These are phyloP conservation scores for Agonum fuliginosum DNA, from an alignment of 2,888 invertebrate genomes.

Conservation along the genomic window DNA sequence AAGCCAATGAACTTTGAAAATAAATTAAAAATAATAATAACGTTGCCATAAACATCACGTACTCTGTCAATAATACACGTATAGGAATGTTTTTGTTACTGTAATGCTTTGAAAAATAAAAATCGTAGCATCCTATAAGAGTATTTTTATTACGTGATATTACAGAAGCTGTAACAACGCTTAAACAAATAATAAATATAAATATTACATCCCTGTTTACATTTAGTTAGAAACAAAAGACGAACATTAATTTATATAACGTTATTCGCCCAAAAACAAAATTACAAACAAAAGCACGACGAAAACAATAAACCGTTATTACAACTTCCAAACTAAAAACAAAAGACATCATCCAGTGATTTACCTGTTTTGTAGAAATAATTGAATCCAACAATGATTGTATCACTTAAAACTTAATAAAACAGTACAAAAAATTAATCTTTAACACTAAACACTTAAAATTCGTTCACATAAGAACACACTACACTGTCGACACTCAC, in stretches of 20 bases:
- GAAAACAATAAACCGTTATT: slow-evolving; percentile 36
- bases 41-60: slow-evolving; percentile 26
- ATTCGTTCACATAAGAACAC: slow-evolving; percentile 16
- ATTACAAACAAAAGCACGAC: background rate
- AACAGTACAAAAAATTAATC: background rate
- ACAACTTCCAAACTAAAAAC: slow-evolving; percentile 14
- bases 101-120: too few species aligned
- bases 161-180: too few species aligned
- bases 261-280: background rate
- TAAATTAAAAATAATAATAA: background rate
- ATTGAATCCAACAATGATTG: background rate
- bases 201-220: too few species aligned
- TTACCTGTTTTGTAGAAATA: slow-evolving; percentile 4
- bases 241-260: too few species aligned
- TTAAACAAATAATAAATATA: too few species aligned
- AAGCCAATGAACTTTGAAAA: slow-evolving; percentile 35
- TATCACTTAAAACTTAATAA: slow-evolving; percentile 14
- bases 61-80: background rate
- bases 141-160: too few species aligned
- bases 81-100: too few species aligned
- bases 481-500: background rate
- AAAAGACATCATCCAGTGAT: background rate
- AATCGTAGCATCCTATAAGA: too few species aligned
- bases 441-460: slow-evolving; percentile 18
- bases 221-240: too few species aligned